Percentiles rank a stretch among this genome's conserved stretches.
Evolutionary conservation across 2,888 invertebrate species (phyloP).

Genomic region (Pterostichus niger): DNA sequence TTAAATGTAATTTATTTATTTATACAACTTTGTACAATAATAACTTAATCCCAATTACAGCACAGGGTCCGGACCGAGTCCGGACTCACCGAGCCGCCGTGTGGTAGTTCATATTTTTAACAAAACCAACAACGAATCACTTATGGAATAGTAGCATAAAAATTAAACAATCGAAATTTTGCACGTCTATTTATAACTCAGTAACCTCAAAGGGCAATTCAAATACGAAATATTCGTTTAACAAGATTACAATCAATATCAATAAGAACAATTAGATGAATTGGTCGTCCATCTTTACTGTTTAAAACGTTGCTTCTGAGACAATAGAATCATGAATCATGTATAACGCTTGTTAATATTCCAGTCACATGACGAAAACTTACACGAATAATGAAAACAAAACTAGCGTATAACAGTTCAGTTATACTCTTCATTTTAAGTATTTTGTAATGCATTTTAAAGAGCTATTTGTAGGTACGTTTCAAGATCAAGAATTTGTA

Average conservation of each 20-base stretch:
- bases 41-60: too few species aligned
- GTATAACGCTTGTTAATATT: conserved; percentile 51
- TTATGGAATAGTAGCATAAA: too few species aligned
- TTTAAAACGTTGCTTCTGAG: neutral
- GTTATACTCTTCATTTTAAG: conserved; percentile 8
- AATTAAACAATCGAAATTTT: neutral
- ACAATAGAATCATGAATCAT: conserved; percentile 60
- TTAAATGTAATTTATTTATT: too few species aligned
- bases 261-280: conserved; percentile 58
- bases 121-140: too few species aligned
- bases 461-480: neutral
- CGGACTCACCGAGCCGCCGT: too few species aligned
- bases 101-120: too few species aligned
- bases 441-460: neutral
- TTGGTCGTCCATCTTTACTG: conserved; percentile 25
- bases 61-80: too few species aligned
- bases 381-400: conserved; percentile 51
- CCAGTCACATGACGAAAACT: conserved; percentile 52
- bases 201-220: conserved; percentile 50
- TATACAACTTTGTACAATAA: too few species aligned
- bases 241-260: conserved; percentile 56
- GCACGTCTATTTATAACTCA: conserved; percentile 5
- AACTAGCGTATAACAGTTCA: conserved; percentile 12
- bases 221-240: conserved; percentile 23
- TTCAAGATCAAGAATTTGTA: neutral